Evolutionary conservation across 2,797 vertebrate species (phyloP).

Genomic region (Menidia menidia): DNA sequence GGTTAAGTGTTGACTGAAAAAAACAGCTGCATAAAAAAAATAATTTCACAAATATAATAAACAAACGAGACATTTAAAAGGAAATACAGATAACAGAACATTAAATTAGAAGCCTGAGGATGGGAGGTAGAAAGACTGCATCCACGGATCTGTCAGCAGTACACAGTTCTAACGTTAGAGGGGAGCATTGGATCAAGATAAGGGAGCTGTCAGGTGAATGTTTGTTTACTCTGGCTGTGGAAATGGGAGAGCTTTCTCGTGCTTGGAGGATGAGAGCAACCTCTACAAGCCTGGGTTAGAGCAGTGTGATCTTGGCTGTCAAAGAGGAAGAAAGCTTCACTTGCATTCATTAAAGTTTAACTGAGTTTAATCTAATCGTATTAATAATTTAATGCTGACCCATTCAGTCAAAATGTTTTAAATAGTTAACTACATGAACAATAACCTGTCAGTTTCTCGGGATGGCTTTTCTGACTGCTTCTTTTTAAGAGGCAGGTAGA

Average conservation of each 20-base stretch:
- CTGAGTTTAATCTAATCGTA: slow-evolving; percentile 1
- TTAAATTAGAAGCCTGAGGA: background rate
- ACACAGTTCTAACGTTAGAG: slow-evolving; percentile 43
- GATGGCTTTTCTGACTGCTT: background rate
- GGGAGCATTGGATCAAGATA: slow-evolving; percentile 51
- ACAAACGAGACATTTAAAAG: too few species aligned
- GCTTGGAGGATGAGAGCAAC: background rate
- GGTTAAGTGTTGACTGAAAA: too few species aligned
- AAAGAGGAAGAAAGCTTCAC: background rate
- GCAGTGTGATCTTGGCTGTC: background rate
- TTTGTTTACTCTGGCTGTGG: slow-evolving; percentile 9
- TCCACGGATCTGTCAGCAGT: background rate
- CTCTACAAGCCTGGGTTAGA: slow-evolving; percentile 2
- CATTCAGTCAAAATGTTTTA: background rate
- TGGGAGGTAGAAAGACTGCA: background rate
- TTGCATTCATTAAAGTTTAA: slow-evolving; percentile 1
- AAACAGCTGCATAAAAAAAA: too few species aligned
- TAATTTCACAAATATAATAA: too few species aligned
- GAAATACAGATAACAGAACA: too few species aligned
- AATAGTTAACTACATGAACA: slow-evolving; percentile 14
- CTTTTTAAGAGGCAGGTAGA: background rate
- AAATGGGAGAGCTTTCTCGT: slow-evolving; percentile 11
- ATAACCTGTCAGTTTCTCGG: background rate
- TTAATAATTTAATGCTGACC: slow-evolving; percentile 12
- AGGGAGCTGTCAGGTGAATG: background rate